phyloP scores from a whole-genome alignment of 2,113 vertebrate genomes.

The Diadophis punctatus region DNA sequence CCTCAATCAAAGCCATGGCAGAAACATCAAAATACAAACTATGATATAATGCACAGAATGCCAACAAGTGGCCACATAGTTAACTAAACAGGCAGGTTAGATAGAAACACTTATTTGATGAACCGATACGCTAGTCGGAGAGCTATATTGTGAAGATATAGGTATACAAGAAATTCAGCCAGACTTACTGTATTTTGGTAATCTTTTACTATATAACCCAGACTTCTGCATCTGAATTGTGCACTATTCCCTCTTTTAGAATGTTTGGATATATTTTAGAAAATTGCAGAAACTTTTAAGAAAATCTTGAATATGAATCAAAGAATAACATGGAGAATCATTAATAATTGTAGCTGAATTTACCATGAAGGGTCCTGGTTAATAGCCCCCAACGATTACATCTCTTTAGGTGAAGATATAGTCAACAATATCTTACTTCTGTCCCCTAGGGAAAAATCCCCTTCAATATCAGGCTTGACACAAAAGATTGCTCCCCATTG shows the following conservation, averaged over 20 bases:
- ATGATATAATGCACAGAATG: not conserved
- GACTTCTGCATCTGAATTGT: not conserved
- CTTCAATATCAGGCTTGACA: not conserved
- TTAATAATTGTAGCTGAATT: not conserved
- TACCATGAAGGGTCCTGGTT: not conserved
- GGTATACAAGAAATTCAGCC: not conserved
- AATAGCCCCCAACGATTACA: not conserved
- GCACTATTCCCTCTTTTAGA: not conserved
- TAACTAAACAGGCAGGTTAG: not conserved
- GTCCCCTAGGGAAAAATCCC: not conserved
- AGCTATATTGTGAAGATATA: not conserved
- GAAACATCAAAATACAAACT: not conserved
- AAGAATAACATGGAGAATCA: not conserved
- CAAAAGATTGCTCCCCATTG: not conserved
- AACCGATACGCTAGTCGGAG: not conserved
- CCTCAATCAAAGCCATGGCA: not conserved
- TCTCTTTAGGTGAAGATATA: not conserved
- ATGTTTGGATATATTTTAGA: not conserved
- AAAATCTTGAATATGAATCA: not conserved
- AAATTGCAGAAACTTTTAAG: not conserved
- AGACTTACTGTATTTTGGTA: not conserved
- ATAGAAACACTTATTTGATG: not conserved
- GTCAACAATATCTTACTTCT: not conserved
- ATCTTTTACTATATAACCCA: not conserved
- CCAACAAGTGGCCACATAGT: not conserved